Evolutionary conservation across 2,888 invertebrate genomes (phyloP).

Genomic region (Unio delphinus): DNA sequence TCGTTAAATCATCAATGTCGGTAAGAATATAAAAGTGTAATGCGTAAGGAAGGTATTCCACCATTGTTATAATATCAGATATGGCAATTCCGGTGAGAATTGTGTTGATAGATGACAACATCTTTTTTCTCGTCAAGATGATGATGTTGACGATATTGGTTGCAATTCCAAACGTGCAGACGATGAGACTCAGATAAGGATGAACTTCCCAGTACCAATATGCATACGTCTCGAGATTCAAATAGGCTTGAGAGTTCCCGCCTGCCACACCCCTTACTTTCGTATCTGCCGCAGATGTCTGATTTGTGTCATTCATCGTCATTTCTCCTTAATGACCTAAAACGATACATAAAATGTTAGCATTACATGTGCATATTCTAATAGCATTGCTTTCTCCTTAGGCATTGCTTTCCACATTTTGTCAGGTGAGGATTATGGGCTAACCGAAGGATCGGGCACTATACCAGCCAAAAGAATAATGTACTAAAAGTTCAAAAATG

Average conservation of each 20-base stretch:
- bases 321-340: too few species aligned
- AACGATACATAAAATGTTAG: too few species aligned
- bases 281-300: too few species aligned
- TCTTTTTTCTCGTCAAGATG: constrained; percentile 85
- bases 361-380: too few species aligned
- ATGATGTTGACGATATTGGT: constrained; percentile 93
- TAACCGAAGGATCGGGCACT: too few species aligned
- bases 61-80: constrained; percentile 89
- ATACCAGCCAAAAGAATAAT: too few species aligned
- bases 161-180: constrained; percentile 90
- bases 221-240: constrained; percentile 31
- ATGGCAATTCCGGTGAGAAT: constrained; percentile 89
- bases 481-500: too few species aligned
- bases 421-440: too few species aligned
- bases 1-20: constrained; percentile 35
- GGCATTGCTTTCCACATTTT: too few species aligned
- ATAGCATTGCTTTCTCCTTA: too few species aligned
- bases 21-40: constrained; percentile 75
- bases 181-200: constrained; percentile 86
- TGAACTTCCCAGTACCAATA: constrained; percentile 75
- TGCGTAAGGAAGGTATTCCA: constrained; percentile 90
- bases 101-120: constrained; percentile 90
- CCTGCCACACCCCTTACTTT: too few species aligned
- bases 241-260: constrained; percentile 12
- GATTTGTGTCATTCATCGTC: too few species aligned